Evolutionary conservation across 2,797 vertebrate genomes (phyloP).

Genomic region (Tokudaia muenninki): DNA sequence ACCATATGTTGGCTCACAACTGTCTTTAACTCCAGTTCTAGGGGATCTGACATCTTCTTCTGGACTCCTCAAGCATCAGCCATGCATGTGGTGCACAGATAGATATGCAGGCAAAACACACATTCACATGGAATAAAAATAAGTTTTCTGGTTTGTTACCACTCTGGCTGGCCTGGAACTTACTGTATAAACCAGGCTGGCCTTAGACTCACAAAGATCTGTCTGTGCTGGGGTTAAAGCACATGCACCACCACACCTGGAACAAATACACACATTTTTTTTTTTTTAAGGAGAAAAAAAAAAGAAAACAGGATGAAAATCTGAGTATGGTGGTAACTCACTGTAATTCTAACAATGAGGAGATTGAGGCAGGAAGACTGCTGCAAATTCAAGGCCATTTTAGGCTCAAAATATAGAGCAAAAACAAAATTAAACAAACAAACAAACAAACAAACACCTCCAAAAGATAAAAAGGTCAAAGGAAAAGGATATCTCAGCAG

Average conservation of each 20-base stretch:
- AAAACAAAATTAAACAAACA: neutral
- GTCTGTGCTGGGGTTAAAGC: neutral
- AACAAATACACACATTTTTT: neutral
- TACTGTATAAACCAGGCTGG: neutral
- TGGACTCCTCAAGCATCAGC: neutral
- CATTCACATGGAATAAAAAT: neutral
- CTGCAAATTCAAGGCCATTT: neutral
- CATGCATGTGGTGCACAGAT: neutral
- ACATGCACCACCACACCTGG: neutral
- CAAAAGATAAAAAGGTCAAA: neutral
- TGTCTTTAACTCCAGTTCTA: neutral
- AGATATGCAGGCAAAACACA: neutral
- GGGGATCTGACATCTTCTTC: neutral
- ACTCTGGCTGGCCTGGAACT: neutral
- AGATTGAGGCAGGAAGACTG: neutral
- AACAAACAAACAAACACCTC: neutral
- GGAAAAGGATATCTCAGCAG: neutral
- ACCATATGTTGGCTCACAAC: neutral
- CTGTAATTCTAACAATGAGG: neutral
- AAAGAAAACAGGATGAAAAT: neutral
- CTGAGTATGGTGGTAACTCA: neutral
- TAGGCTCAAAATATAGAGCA: neutral
- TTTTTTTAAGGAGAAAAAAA: neutral
- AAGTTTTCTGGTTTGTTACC: neutral
- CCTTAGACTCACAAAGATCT: neutral